phyloP scores from a whole-genome alignment of 2,797 vertebrate genomes.

The Toxotes lorentzi region DNA sequence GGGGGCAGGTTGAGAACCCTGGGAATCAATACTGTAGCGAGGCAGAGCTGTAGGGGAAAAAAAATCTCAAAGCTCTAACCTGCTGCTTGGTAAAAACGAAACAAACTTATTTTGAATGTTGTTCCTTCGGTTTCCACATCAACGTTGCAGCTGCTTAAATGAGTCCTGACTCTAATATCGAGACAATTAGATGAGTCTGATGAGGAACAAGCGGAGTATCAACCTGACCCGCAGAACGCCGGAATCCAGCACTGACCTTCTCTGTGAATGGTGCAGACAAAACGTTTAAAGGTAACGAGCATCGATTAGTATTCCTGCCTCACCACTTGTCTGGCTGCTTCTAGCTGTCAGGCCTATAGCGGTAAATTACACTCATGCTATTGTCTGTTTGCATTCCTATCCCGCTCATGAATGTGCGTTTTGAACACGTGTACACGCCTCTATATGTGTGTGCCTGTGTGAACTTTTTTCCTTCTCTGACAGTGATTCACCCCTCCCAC shows the following conservation, averaged over 20 bases:
- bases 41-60: constrained; percentile 21
- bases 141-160: constrained; percentile 42
- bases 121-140: constrained; percentile 17
- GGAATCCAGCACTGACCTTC: constrained; percentile 72
- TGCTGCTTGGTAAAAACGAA: constrained; percentile 13
- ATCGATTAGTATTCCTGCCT: constrained; percentile 78
- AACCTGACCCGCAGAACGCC: constrained; percentile 50
- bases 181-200: constrained; percentile 67
- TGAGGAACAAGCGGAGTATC: constrained; percentile 39
- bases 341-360: constrained; percentile 25
- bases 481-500: constrained; percentile 60
- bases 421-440: constrained; percentile 26
- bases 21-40: constrained; percentile 72
- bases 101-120: constrained; percentile 15
- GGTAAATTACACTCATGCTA: constrained; percentile 61
- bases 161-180: constrained; percentile 61
- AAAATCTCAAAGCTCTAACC: constrained; percentile 19
- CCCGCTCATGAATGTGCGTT: constrained; percentile 45
- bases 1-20: constrained; percentile 52
- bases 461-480: constrained; percentile 51
- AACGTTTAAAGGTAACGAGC: constrained; percentile 72
- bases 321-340: constrained; percentile 32
- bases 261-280: constrained; percentile 67
- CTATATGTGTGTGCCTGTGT: constrained; percentile 48
- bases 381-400: constrained; percentile 70